Percentiles rank a stretch among this genome's conserved stretches.
Conservation (phyloP, 1,140 invertebrate genomes). For the Batillaria attramentaria region DNA sequence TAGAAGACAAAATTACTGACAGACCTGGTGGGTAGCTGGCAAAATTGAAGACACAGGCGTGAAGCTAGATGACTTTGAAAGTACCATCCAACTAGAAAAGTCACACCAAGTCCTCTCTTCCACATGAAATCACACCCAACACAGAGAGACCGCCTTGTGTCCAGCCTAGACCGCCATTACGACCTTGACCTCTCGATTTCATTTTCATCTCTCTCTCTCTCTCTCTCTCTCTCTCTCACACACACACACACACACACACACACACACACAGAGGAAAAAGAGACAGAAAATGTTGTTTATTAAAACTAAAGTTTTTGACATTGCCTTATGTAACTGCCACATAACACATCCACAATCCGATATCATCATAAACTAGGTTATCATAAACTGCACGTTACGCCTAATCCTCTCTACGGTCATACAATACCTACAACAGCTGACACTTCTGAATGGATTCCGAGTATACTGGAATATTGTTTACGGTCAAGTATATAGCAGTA, state of each 20-base stretch:
- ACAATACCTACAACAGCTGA: too few relatives aligned
- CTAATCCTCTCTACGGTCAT: too few relatives aligned
- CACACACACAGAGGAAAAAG: constrained; percentile 18
- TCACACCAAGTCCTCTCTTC: neutral
- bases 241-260: constrained; percentile 20
- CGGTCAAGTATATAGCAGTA: too few relatives aligned
- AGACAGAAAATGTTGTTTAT: neutral
- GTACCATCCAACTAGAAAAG: neutral
- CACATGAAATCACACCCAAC: neutral
- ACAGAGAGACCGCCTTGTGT: neutral
- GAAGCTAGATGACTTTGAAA: too few relatives aligned
- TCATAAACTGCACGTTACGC: too few relatives aligned
- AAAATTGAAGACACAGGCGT: too few relatives aligned
- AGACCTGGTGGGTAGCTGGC: too few relatives aligned
- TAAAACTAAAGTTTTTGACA: neutral
- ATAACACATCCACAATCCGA: neutral
- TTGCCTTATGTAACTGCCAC: too few relatives aligned
- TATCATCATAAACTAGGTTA: neutral
- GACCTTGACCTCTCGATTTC: neutral
- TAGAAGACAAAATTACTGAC: too few relatives aligned
- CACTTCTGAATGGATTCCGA: too few relatives aligned
- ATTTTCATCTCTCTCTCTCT: neutral
- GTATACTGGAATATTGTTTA: too few relatives aligned
- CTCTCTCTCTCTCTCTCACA: constrained; percentile 4
- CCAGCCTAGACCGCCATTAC: neutral